Conservation (phyloP, 2,888 invertebrate species). For the Dryobota labecula region DNA sequence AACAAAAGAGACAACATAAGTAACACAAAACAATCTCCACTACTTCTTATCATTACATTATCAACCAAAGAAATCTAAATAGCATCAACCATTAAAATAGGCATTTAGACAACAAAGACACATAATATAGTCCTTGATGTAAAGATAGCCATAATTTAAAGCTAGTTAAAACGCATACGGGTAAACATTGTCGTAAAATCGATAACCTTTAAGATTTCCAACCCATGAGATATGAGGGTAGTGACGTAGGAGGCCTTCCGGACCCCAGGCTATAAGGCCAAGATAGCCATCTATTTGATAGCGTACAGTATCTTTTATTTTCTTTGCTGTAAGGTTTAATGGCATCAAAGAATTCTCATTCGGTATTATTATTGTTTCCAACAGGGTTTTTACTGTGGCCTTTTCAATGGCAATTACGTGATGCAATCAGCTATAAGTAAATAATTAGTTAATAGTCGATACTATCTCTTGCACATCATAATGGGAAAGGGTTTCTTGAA, state of each 20-base stretch:
- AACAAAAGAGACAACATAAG: background rate
- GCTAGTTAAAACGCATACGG: slow-evolving; percentile 33
- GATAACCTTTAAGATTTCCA: slow-evolving; percentile 58
- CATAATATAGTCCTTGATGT: slow-evolving; percentile 31
- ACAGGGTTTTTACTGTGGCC: slow-evolving; percentile 38
- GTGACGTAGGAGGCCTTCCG: slow-evolving; percentile 44
- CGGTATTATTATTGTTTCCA: slow-evolving; percentile 17
- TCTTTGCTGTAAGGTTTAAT: slow-evolving; percentile 43
- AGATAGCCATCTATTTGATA: slow-evolving; percentile 57
- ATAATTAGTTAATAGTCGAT: slow-evolving; percentile 29
- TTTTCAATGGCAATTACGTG: slow-evolving; percentile 33
- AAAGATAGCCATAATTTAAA: slow-evolving; percentile 37
- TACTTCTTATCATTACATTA: background rate
- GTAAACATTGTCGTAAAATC: slow-evolving; percentile 53
- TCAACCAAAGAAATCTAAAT: slow-evolving; percentile 31
- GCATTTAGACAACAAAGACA: slow-evolving; percentile 54
- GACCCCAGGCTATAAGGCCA: slow-evolving; percentile 42
- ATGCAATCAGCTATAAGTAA: slow-evolving; percentile 26
- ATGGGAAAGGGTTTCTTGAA: slow-evolving; percentile 1
- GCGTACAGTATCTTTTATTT: slow-evolving; percentile 39
- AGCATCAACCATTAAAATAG: slow-evolving; percentile 33
- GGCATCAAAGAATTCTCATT: slow-evolving; percentile 36
- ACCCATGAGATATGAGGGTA: slow-evolving; percentile 37
- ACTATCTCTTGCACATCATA: slow-evolving; percentile 14
- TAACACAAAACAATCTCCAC: background rate